Conservation (phyloP, 2,888 invertebrate species). For the Hydroisotoma schaefferi region DNA sequence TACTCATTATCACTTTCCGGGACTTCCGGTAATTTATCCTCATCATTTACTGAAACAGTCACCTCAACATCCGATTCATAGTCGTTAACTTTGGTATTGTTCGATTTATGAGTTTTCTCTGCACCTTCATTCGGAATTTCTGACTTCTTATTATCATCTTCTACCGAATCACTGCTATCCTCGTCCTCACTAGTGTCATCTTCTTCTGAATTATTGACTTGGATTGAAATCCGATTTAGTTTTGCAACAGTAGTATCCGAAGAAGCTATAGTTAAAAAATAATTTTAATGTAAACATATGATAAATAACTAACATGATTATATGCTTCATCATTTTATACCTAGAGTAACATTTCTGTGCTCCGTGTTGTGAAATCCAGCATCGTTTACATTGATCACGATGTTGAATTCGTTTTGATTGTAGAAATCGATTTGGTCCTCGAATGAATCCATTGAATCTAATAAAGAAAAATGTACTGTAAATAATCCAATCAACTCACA, state of each 20-base stretch:
- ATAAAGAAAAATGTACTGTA: too few species aligned
- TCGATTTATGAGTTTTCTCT: background rate
- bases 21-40: slow-evolving; percentile 11
- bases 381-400: slow-evolving; percentile 9
- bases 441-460: background rate
- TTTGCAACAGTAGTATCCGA: background rate
- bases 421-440: background rate
- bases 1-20: slow-evolving; percentile 8
- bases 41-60: background rate
- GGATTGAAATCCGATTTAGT: slow-evolving; percentile 10
- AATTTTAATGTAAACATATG: background rate
- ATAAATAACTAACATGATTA: background rate
- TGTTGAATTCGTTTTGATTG: slow-evolving; percentile 3
- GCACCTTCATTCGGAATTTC: background rate
- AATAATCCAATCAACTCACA: background rate
- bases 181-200: slow-evolving; percentile 6
- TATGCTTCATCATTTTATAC: background rate
- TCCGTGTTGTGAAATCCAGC: background rate
- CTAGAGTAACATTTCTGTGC: slow-evolving; percentile 8
- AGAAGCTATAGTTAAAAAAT: background rate
- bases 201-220: slow-evolving; percentile 8
- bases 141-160: background rate
- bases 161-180: background rate
- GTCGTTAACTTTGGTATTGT: background rate
- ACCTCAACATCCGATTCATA: background rate